phyloP scores from a whole-genome alignment of 2,113 vertebrate species.

The Suncus etruscus region DNA sequence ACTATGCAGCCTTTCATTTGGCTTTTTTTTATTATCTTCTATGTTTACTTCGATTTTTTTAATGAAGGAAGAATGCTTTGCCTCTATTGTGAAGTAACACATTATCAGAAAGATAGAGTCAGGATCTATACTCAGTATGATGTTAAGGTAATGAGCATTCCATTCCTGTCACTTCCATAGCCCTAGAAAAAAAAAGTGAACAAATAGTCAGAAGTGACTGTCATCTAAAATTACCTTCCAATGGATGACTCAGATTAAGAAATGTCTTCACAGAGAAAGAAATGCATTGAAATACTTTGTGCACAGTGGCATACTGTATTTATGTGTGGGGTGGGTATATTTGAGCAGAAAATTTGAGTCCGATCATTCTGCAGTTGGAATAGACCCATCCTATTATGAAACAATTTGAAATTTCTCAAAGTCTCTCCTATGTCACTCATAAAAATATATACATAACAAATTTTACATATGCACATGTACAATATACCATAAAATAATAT shows the following conservation, averaged over 20 bases:
- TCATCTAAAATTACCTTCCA: not conserved
- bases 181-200: not conserved
- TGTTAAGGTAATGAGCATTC: not conserved
- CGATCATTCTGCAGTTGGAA: not conserved
- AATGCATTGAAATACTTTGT: not conserved
- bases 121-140: not conserved
- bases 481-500: not conserved
- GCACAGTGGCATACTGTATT: not conserved
- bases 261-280: not conserved
- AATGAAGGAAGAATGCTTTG: not conserved
- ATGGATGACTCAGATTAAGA: not conserved
- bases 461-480: no score
- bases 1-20: not conserved
- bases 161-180: not conserved
- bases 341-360: not conserved
- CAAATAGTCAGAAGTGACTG: not conserved
- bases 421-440: not conserved
- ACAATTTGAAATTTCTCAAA: not conserved
- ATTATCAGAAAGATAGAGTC: slow-evolving; percentile 30
- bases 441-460: no score
- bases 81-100: not conserved
- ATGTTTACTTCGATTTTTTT: not conserved
- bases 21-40: not conserved
- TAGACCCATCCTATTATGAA: not conserved
- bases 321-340: accelerated